Evolutionary conservation across 2,113 vertebrate genomes (phyloP).

Genomic region (Tragelaphus strepsiceros): DNA sequence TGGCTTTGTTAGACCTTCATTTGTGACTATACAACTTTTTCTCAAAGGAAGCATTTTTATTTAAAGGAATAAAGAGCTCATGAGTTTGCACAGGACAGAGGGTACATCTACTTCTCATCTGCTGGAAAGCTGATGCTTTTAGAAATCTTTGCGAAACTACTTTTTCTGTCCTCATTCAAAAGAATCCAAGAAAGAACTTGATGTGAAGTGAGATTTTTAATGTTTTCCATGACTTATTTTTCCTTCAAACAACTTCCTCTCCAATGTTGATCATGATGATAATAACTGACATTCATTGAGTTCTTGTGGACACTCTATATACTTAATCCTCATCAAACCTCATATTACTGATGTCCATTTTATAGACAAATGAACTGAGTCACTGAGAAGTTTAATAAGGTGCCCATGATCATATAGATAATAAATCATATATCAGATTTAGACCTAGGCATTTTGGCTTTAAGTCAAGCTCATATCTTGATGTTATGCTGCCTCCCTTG

Average conservation of each 20-base stretch:
- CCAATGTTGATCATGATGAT: not conserved
- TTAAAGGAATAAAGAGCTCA: not conserved
- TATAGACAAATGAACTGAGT: not conserved
- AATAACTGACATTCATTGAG: not conserved
- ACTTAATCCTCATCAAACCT: not conserved
- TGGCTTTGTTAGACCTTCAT: not conserved
- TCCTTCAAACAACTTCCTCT: not conserved
- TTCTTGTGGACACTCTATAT: not conserved
- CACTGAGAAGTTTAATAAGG: not conserved
- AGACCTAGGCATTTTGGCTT: not conserved
- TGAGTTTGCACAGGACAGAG: not conserved
- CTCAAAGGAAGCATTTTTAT: not conserved
- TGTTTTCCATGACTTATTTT: not conserved
- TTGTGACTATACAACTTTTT: not conserved
- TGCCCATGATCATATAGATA: not conserved
- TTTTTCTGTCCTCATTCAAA: not conserved
- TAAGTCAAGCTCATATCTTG: not conserved
- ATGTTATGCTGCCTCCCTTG: not conserved
- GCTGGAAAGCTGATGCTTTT: not conserved
- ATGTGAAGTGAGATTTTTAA: slow-evolving; percentile 33
- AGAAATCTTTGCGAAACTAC: not conserved
- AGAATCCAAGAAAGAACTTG: slow-evolving; percentile 17
- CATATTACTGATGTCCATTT: not conserved
- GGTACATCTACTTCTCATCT: not conserved
- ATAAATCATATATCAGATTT: not conserved